Evolutionary conservation across 2,888 invertebrate species (phyloP), one percentile per base, ranked within the genome.

Genomic region (Automeris io): DNA sequence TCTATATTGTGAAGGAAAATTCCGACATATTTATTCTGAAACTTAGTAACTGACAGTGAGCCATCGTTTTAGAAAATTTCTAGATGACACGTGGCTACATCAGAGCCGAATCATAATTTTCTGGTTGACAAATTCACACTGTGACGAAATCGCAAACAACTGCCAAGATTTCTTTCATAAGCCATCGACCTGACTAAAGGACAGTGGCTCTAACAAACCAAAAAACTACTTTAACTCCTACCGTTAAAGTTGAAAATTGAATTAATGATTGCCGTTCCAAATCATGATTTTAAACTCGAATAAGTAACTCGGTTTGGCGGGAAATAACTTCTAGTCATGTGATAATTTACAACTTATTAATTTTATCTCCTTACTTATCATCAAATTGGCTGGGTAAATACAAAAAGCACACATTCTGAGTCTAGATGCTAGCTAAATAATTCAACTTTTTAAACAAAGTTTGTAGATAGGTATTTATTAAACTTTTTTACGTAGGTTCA

Each of bases 151-250:
- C 70, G 62, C 54, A 46, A 61, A 55, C 64, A 54, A 64, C 64
- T 82, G 80, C 81, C 81, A 82, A 82, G 75, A 77, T 80, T 78
- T 78, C 71, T 77, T 76, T 69, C 54, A 64, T 71, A 73, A 74
- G 82, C 66, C 82, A 82, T 77, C 71, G 82, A 82, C 82, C 82
- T 74, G 61, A 47, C 59, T 59, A 55, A 49, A 48, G 43, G 47
- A 51, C 66, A 52, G 21, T 29, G 4, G 12, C 32, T 11, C 40
- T 59, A 68, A 61, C 37, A 0, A 1, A 1, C 21, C 0, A 22
- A 0, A 22, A 67, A 77, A 43, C 46, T 66, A 46, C 42, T 16
- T 58, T 37, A 59, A 44, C 63, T 12, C 33, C 23, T 18, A 29
- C 34, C 18, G 35, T 26, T 8, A 18, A 36, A 2, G 37, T 37